phyloP scores from a whole-genome alignment of 2,888 invertebrate genomes.

The Drosophila neonasuta region DNA sequence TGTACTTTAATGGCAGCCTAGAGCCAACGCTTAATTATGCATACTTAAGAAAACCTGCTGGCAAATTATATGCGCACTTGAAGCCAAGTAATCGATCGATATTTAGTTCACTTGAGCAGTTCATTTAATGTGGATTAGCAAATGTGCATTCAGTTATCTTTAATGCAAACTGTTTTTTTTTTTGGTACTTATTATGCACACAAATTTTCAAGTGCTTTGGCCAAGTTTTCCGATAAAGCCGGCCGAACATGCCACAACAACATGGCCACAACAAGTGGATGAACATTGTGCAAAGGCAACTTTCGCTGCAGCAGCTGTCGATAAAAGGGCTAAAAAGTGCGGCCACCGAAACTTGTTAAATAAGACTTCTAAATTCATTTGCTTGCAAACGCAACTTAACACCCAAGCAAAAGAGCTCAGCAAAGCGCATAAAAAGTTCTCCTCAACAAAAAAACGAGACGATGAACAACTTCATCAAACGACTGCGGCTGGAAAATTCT shows the following conservation, averaged over 20 bases:
- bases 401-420: slow-evolving; percentile 54
- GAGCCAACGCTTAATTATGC: slow-evolving; percentile 13
- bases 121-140: slow-evolving; percentile 6
- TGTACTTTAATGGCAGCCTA: slow-evolving; percentile 22
- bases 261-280: slow-evolving; percentile 20
- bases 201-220: slow-evolving; percentile 59
- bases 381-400: slow-evolving; percentile 69
- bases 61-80: neutral
- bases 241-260: slow-evolving; percentile 49
- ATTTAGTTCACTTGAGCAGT: slow-evolving; percentile 4
- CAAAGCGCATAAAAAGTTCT: slow-evolving; percentile 54
- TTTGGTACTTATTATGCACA: slow-evolving; percentile 42
- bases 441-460: slow-evolving; percentile 37
- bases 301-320: slow-evolving; percentile 68
- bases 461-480: slow-evolving; percentile 71
- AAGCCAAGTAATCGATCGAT: slow-evolving; percentile 5
- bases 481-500: slow-evolving; percentile 50
- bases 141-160: slow-evolving; percentile 8
- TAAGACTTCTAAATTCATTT: slow-evolving; percentile 78
- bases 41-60: slow-evolving; percentile 4
- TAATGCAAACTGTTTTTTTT: slow-evolving; percentile 5
- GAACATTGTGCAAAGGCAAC: slow-evolving; percentile 25
- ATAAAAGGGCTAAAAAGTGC: slow-evolving; percentile 40
- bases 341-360: slow-evolving; percentile 66
- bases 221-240: slow-evolving; percentile 64